phyloP scores from a whole-genome alignment of 2,113 vertebrate genomes.

The Furnarius figulus region DNA sequence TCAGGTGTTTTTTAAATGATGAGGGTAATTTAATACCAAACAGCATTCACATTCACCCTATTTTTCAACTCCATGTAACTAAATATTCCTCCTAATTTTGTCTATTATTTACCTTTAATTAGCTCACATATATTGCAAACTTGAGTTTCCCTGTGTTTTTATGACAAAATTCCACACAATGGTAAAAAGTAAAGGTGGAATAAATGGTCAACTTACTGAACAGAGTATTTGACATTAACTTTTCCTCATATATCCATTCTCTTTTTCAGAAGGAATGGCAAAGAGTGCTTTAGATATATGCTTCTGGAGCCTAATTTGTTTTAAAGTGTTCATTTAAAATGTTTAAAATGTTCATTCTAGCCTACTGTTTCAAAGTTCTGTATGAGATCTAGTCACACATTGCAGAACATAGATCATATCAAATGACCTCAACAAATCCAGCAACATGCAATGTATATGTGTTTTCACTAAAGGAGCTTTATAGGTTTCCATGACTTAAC shows the following conservation, averaged over 20 bases:
- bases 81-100: conserved; percentile 53
- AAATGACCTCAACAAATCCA: conserved; percentile 53
- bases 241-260: conserved; percentile 44
- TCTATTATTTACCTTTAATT: conserved; percentile 67
- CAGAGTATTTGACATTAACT: conserved; percentile 2
- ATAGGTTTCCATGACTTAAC: conserved; percentile 58
- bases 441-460: not conserved
- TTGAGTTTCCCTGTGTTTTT: not conserved
- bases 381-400: conserved; percentile 14
- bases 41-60: conserved; percentile 13
- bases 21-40: conserved; percentile 63
- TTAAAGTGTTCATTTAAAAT: conserved; percentile 9
- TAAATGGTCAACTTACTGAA: not conserved
- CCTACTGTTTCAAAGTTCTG: conserved; percentile 25
- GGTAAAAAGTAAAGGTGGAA: not conserved
- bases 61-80: conserved; percentile 42
- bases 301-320: conserved; percentile 49
- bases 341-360: conserved; percentile 40
- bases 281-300: not conserved
- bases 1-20: conserved; percentile 69
- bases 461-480: conserved; percentile 34
- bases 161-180: conserved; percentile 26
- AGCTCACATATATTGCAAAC: conserved; percentile 15
- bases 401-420: conserved; percentile 39
- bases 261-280: not conserved